Conservation (phyloP, 2,113 vertebrate genomes). For the Arvicanthis niloticus region DNA sequence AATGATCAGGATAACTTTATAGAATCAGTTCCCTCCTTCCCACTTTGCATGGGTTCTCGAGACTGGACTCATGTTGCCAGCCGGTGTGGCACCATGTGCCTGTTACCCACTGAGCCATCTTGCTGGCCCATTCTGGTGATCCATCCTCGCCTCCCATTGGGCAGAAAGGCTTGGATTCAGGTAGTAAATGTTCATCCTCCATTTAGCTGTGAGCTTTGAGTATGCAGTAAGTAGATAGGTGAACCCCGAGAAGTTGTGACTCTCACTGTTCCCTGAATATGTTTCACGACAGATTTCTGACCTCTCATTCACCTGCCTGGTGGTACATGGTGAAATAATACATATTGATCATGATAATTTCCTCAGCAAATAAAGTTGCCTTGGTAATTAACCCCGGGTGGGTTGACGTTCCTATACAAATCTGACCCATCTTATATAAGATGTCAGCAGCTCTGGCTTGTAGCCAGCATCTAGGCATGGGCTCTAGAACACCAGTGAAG, state of each 20-base stretch:
- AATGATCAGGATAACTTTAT: background rate
- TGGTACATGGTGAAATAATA: background rate
- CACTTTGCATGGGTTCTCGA: background rate
- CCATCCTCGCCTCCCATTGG: background rate
- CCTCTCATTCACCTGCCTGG: background rate
- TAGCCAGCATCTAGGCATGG: background rate
- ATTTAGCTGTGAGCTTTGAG: background rate
- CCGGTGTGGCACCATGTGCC: too few species aligned
- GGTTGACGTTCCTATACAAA: background rate
- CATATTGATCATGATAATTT: background rate
- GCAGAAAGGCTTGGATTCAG: background rate
- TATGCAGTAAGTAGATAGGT: accelerated
- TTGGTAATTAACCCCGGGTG: too few species aligned
- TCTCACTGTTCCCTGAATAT: background rate
- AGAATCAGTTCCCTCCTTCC: background rate
- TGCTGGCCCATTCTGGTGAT: background rate
- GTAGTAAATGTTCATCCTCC: background rate
- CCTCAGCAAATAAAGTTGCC: background rate
- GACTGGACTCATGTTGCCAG: background rate
- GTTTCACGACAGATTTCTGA: background rate
- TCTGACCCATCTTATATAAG: background rate
- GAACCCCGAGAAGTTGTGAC: background rate
- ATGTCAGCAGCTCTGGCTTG: background rate
- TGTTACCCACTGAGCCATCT: background rate
- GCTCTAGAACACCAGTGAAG: background rate